Conservation (phyloP, 2,113 vertebrate species). For the Microcebus griseorufus region DNA sequence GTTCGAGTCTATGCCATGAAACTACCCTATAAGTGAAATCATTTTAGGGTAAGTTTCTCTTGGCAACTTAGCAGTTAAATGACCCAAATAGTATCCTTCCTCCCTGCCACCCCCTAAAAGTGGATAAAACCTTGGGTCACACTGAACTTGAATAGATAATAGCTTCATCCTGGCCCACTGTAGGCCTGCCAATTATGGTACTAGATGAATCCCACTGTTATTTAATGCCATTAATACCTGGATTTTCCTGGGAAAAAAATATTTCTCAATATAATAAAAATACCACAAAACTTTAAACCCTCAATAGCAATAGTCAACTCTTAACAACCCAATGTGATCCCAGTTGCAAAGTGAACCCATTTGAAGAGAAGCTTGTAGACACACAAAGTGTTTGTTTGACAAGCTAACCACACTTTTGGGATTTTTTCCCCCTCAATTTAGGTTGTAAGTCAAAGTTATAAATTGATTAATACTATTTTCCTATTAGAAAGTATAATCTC, state of each 20-base stretch:
- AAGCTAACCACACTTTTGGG: not conserved
- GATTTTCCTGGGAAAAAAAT: constrained; percentile 12
- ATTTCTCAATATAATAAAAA: constrained; percentile 41
- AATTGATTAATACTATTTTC: constrained; percentile 16
- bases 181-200: not conserved
- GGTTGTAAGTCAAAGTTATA: constrained; percentile 1
- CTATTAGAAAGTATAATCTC: constrained; percentile 5
- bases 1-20: not conserved
- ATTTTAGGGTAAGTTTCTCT: not conserved
- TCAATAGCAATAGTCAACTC: not conserved
- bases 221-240: not conserved
- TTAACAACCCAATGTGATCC: not conserved
- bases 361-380: not conserved
- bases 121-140: not conserved
- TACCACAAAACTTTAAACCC: not conserved
- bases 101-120: not conserved
- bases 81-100: not conserved
- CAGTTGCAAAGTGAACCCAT: not conserved
- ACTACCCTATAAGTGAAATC: constrained; percentile 6
- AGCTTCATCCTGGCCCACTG: not conserved
- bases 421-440: not conserved
- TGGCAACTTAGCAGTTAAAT: constrained; percentile 12
- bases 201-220: not conserved
- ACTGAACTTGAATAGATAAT: not conserved
- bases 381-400: constrained; percentile 1